A percentile compares a stretch with the other conserved stretches of the same genome.
Conservation (phyloP, 2,797 vertebrate species). For the Girardinus metallicus region DNA sequence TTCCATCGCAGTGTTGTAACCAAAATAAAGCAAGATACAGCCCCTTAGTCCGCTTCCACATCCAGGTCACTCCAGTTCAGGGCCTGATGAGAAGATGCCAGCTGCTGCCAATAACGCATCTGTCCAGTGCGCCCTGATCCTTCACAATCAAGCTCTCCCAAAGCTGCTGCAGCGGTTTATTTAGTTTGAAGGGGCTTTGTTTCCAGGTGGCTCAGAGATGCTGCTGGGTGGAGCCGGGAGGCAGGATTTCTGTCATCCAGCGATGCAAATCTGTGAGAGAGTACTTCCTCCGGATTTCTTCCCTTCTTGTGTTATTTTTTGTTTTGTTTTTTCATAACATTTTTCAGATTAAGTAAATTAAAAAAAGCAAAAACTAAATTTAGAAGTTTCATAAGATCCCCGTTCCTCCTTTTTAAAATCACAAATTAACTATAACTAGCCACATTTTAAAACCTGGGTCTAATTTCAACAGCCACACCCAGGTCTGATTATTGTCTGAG, state of each 20-base stretch:
- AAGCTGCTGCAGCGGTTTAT: constrained; percentile 37
- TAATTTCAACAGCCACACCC: background rate
- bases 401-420: background rate
- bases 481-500: background rate
- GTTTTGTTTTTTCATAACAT: background rate
- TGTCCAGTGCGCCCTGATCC: background rate
- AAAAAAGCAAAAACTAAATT: background rate
- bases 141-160: background rate
- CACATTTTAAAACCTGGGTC: background rate
- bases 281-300: background rate
- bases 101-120: constrained; percentile 26
- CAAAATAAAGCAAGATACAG: constrained; percentile 61
- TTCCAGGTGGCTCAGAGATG: constrained; percentile 66
- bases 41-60: constrained; percentile 65
- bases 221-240: constrained; percentile 58
- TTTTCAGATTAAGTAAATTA: background rate
- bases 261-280: background rate
- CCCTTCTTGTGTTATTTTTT: background rate
- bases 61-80: constrained; percentile 70
- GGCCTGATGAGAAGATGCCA: constrained; percentile 17
- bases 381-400: background rate
- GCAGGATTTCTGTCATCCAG: background rate
- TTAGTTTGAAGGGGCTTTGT: constrained; percentile 53
- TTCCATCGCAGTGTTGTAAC: constrained; percentile 43
- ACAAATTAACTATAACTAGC: background rate